Percentiles rank a stretch among this genome's conserved stretches.
phyloP scores from a whole-genome alignment of 2,113 vertebrate genomes.

The Tyrannus savana region DNA sequence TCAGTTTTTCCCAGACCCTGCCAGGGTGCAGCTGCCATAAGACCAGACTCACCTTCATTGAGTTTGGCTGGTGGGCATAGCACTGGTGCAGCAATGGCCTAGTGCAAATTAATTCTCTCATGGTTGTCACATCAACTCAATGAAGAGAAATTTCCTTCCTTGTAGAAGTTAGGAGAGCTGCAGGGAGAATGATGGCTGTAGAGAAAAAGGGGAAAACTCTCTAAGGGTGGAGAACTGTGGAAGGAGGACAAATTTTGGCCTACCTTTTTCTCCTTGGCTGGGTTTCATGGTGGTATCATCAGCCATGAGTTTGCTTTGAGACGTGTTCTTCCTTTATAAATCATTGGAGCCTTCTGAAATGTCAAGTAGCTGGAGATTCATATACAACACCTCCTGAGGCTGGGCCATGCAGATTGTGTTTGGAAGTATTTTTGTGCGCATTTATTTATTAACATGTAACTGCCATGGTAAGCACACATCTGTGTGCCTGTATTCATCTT shows the following conservation, averaged over 20 bases:
- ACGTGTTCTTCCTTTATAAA: neutral
- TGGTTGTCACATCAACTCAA: neutral
- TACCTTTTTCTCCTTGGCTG: neutral
- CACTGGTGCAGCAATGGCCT: neutral
- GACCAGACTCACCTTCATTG: neutral
- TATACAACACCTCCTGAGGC: neutral
- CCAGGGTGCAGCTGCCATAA: neutral
- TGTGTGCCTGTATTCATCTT: neutral
- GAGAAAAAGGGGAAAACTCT: neutral
- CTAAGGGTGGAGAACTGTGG: neutral
- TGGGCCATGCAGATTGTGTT: neutral
- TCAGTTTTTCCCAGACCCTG: neutral
- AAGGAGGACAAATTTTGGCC: neutral
- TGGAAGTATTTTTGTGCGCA: neutral
- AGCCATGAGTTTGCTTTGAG: neutral
- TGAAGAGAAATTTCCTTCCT: neutral
- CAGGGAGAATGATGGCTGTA: neutral
- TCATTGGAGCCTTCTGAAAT: neutral
- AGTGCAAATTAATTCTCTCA: neutral
- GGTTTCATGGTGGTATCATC: fast-evolving
- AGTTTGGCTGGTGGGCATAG: neutral
- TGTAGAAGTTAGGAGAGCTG: neutral
- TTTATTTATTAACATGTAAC: neutral
- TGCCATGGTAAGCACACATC: neutral
- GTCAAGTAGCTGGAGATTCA: neutral